Percentiles rank a stretch among this genome's conserved stretches.
Evolutionary conservation across 2,113 vertebrate species (phyloP).

Genomic region (Indri indri): DNA sequence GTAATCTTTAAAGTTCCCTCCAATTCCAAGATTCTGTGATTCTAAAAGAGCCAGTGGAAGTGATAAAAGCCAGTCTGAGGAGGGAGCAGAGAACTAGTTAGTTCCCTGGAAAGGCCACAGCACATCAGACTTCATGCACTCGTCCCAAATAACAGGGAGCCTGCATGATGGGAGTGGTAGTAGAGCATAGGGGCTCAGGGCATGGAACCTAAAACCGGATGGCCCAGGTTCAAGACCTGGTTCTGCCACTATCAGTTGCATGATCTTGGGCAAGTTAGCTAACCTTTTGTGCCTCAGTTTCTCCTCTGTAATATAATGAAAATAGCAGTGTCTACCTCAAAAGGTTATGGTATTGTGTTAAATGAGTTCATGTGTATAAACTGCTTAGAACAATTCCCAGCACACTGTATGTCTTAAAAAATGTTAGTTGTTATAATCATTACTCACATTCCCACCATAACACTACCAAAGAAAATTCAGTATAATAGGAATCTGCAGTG

Average conservation of each 20-base stretch:
- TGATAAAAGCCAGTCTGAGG: not conserved
- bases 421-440: not conserved
- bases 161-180: not conserved
- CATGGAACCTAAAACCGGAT: not conserved
- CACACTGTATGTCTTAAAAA: not conserved
- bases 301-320: not conserved
- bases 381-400: not conserved
- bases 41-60: not conserved
- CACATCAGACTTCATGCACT: not conserved
- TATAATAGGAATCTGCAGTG: not conserved
- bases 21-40: not conserved
- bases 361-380: not conserved
- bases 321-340: not conserved
- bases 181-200: rapidly evolving
- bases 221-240: not conserved
- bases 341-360: not conserved
- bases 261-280: not conserved
- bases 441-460: not conserved
- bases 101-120: not conserved
- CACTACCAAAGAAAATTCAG: not conserved
- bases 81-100: not conserved
- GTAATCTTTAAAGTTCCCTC: not conserved
- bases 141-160: not conserved
- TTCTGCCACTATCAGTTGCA: not conserved
- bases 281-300: not conserved